A percentile compares a stretch with the other conserved stretches of the same genome.
phyloP scores from a whole-genome alignment of 2,888 invertebrate species.

The Sphinx pinastri region DNA sequence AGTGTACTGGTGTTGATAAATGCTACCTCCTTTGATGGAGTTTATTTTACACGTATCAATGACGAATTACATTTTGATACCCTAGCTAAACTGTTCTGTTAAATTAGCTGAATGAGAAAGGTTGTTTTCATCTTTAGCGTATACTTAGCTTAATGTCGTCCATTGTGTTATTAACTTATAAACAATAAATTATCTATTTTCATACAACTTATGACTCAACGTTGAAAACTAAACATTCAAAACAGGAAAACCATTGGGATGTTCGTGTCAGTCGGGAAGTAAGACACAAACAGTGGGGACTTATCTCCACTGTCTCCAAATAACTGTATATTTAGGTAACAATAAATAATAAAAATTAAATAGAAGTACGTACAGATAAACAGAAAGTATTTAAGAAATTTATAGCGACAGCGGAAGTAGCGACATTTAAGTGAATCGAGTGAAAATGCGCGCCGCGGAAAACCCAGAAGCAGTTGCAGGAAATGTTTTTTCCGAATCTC shows the following conservation, averaged over 20 bases:
- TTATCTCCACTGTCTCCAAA: background rate
- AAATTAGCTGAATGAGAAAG: too few relatives aligned
- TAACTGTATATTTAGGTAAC: background rate
- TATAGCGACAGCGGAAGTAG: too few relatives aligned
- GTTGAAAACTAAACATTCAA: background rate
- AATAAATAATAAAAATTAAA: background rate
- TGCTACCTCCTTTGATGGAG: too few relatives aligned
- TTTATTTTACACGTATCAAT: too few relatives aligned
- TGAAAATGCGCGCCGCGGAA: background rate
- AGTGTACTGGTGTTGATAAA: too few relatives aligned
- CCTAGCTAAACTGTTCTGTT: too few relatives aligned
- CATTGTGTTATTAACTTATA: background rate
- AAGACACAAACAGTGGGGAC: background rate
- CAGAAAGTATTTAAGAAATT: too few relatives aligned
- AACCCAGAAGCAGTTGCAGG: background rate
- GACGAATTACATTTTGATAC: too few relatives aligned
- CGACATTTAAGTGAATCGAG: background rate
- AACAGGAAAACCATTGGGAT: conserved; percentile 5
- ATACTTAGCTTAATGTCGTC: too few relatives aligned
- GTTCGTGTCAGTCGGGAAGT: background rate
- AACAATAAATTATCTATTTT: background rate
- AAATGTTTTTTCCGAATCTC: background rate
- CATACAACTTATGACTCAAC: conserved; percentile 2
- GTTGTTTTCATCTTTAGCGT: too few relatives aligned
- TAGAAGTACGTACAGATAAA: too few relatives aligned